Base-by-base conservation (phyloP, 2,797 vertebrate genomes). In the Acanthurus tractus region DNA sequence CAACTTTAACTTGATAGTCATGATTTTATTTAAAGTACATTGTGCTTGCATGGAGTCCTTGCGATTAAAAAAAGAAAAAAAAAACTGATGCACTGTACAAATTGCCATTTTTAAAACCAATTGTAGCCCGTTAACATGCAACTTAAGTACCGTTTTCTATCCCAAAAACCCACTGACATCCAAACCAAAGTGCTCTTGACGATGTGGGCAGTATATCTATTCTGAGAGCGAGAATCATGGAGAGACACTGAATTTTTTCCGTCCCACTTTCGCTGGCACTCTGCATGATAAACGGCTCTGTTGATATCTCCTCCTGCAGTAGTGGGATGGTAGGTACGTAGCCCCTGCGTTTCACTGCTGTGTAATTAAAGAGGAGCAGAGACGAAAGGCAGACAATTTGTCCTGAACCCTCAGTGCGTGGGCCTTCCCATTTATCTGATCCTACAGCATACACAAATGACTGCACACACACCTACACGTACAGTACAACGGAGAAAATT, bases 301-400 rank as follows among this genome's bases (percentile, higher is more conserved):
- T 85, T 85, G 83, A 81, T 85, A 75, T 81, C 83, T 85, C 64
- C 48, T 79, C 25, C 69, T 79, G 68, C 85, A 70, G 80, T 49
- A 40, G 73, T 36, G 40, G 74, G 58, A 15, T 38, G 10, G 74
- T 65, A 25, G 74, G 80, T 68, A 75, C 80, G 84, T 73, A 82
- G 56, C 69, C 59, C 68, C 67, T 63, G 71, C 15, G 52, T 79
- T 88, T 82, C 63, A 78, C 62, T 36, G 8, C 50, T 69, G 76
- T 81, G 68, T 85, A 86, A 93, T 94, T 90, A 91, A 90, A 87
- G 81, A 76, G 71, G 53, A 79, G 73, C 57, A 63, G 64, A 85
- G 80, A 86, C 58, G 11, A 91, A 89, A 83, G 64, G 84, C 81
- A 82, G 78, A 63, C 82, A 80, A 85, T 92, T 90, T 89, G 77